Base-by-base conservation (phyloP, 2,888 invertebrate species). In the Eristalinus aeneus region DNA sequence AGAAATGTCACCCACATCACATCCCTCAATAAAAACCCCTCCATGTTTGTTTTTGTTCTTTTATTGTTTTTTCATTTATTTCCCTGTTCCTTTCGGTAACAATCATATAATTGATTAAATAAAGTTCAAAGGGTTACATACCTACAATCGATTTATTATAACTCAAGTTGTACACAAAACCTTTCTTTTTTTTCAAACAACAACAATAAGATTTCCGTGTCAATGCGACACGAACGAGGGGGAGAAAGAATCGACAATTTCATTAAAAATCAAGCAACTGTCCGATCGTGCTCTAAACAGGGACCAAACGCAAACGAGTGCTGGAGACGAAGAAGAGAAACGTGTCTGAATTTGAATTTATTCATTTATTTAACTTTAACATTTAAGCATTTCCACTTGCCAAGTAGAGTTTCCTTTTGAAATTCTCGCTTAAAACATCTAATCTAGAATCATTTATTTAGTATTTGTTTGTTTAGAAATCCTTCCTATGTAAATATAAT, bases 291-390 rank as follows among this genome's bases (percentile, higher is more conserved):
- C 67, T 32, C 53, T 53, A 60, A 67, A 67, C 34, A 27, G 65
- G 65, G 46, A 61, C 34, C 16, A 53, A 46, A 61, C 23, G 53
- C 53, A 53, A 67, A 61, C 16, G 53, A 34, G 60, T 78, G 78
- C 60, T 56, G 56, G 36, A 20, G 61, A 58, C 34, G 27, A 58
- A 46, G 63, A 68, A 73, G 46, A 68, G 39, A 78, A 58, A 58
- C 39, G 36, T 31, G 56, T 64, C 72, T 60, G 39, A 32, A 71
- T 58, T 77, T 77, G 54, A 63, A 23, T 56, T 73, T 67, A 16
- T 79, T 80, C 75, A 54, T 74, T 77, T 54, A 80, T 75, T 75
- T 67, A 84, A 84, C 75, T 85, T 81, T 81, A 85, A 85, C 81
- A 76, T 76, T 68, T 71, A 76, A 85, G 85, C 85, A 81, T 77